Conservation (phyloP, 1,140 invertebrate genomes). For the Stegodyphus dumicola region DNA sequence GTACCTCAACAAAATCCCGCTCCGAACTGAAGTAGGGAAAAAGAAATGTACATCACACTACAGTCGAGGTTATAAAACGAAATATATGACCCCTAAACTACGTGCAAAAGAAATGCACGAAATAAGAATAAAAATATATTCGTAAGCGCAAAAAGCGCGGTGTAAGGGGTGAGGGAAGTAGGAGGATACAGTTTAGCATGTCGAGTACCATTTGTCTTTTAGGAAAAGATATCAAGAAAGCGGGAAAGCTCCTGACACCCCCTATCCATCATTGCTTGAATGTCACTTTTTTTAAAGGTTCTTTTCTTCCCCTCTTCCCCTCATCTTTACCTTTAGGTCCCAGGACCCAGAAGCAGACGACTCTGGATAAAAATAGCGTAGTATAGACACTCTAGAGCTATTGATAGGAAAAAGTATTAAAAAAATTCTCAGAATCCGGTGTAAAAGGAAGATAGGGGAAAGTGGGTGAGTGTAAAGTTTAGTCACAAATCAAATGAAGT, state of each 20-base stretch:
- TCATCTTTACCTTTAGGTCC: background rate
- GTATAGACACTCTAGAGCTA: background rate
- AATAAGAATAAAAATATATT: background rate
- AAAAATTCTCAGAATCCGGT: background rate
- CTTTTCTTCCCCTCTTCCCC: background rate
- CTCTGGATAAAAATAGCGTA: conserved; percentile 6
- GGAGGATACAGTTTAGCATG: conserved; percentile 28
- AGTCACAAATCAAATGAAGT: too few species aligned
- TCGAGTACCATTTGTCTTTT: conserved; percentile 42
- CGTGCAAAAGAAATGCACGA: conserved; percentile 20
- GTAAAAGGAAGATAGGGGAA: background rate
- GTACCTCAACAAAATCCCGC: background rate
- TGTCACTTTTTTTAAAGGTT: background rate
- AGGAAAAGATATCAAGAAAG: background rate
- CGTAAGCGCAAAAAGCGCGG: background rate
- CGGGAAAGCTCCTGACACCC: conserved; percentile 7
- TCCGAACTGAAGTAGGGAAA: background rate
- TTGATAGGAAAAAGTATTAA: background rate
- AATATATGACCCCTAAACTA: conserved; percentile 43
- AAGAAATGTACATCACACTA: too few species aligned
- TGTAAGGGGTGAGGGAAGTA: too few species aligned
- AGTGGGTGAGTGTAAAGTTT: background rate
- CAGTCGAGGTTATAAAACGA: background rate
- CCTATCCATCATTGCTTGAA: conserved; percentile 28
- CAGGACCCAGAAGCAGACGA: background rate